These are phyloP conservation scores for Leptopilina myrica DNA, from an alignment of 2,888 invertebrate genomes.

Conservation along the genomic window DNA sequence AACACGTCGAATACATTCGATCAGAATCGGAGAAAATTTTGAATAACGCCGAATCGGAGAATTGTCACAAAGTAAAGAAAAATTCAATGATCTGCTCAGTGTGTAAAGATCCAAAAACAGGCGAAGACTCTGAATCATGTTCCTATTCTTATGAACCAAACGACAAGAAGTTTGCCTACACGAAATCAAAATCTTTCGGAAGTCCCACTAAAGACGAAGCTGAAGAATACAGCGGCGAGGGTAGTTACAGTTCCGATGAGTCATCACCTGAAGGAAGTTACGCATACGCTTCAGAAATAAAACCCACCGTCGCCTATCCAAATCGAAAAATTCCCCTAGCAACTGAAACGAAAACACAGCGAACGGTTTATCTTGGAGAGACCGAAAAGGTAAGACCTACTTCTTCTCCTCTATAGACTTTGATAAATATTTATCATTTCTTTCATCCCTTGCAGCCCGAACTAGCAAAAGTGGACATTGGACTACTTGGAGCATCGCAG, in stretches of 20 bases:
- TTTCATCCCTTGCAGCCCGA: constrained; percentile 38
- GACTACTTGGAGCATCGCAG: constrained; percentile 62
- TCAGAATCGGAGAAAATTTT: constrained; percentile 82
- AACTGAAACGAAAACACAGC: constrained; percentile 31
- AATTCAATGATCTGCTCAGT: constrained; percentile 85
- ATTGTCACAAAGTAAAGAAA: constrained; percentile 82
- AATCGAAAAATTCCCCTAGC: constrained; percentile 27
- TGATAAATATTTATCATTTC: background rate
- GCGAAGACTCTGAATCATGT: constrained; percentile 88
- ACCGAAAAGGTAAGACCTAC: constrained; percentile 48
- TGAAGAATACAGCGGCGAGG: constrained; percentile 41
- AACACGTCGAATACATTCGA: constrained; percentile 75
- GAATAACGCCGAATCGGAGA: constrained; percentile 78
- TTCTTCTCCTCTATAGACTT: too few relatives aligned
- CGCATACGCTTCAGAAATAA: constrained; percentile 42
- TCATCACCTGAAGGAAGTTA: constrained; percentile 42
- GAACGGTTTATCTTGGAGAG: background rate
- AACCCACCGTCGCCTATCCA: background rate
- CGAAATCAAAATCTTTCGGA: constrained; percentile 67
- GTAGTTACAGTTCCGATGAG: constrained; percentile 39
- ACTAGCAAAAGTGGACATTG: constrained; percentile 52
- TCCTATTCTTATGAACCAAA: constrained; percentile 86
- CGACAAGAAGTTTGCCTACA: constrained; percentile 79
- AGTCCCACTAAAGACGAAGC: constrained; percentile 55
- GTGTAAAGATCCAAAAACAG: constrained; percentile 86